Percentiles rank a stretch among this genome's conserved stretches.
phyloP scores from a whole-genome alignment of 2,113 vertebrate genomes.

The Regulus satrapa region DNA sequence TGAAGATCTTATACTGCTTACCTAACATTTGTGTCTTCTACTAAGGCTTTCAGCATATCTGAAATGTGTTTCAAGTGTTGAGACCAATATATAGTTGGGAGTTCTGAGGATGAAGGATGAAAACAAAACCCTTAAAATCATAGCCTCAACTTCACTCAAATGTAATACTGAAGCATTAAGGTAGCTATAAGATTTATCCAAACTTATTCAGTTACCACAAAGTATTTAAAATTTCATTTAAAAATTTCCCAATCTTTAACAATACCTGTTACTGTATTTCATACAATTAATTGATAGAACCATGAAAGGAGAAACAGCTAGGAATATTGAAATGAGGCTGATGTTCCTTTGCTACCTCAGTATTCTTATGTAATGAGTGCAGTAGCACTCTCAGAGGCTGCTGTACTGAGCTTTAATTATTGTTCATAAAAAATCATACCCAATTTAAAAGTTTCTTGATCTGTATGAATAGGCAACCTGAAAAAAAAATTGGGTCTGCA shows the following conservation, averaged over 20 bases:
- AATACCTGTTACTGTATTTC: background rate
- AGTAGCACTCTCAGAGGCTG: background rate
- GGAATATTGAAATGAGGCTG: background rate
- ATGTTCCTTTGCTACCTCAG: background rate
- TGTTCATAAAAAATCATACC: background rate
- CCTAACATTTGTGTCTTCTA: slow-evolving; percentile 67
- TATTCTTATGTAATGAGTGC: background rate
- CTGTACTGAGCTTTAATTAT: background rate
- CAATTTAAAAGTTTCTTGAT: background rate
- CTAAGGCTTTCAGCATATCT: slow-evolving; percentile 70
- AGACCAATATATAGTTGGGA: slow-evolving; percentile 67
- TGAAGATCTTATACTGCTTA: slow-evolving; percentile 22
- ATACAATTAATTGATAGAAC: background rate
- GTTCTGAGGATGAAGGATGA: slow-evolving; percentile 67
- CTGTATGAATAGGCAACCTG: background rate
- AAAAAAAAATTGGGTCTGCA: background rate
- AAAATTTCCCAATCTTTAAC: background rate
- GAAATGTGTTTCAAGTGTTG: slow-evolving; percentile 78
- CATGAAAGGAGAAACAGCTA: background rate
- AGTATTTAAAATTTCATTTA: background rate
- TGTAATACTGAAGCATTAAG: background rate
- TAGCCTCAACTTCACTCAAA: background rate
- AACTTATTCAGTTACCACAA: background rate
- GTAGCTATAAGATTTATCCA: background rate
- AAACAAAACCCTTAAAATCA: background rate